A percentile compares a stretch with the other conserved stretches of the same genome.
Evolutionary conservation across 2,888 invertebrate genomes (phyloP).

Genomic region (Campopleginae sp.): DNA sequence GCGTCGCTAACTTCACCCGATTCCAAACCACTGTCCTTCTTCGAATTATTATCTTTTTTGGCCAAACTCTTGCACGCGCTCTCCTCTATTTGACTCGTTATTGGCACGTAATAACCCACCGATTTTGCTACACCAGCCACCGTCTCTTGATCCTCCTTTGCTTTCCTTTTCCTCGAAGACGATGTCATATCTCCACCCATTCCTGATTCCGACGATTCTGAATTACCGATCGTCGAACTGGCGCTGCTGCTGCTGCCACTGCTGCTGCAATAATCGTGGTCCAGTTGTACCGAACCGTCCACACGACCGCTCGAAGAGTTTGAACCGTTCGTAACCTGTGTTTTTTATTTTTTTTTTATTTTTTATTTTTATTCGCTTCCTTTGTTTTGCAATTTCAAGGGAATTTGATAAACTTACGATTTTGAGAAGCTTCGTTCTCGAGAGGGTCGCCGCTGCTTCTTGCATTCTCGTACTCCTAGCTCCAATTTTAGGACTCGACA

Average conservation of each 20-base stretch:
- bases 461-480: slow-evolving; percentile 80
- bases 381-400: neutral
- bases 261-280: slow-evolving; percentile 87
- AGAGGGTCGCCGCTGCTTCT: slow-evolving; percentile 80
- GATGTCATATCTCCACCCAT: slow-evolving; percentile 51
- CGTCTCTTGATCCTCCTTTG: slow-evolving; percentile 13
- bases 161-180: neutral
- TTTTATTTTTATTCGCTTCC: neutral
- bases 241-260: slow-evolving; percentile 44
- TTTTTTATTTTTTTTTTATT: slow-evolving; percentile 12
- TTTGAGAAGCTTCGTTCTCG: slow-evolving; percentile 81
- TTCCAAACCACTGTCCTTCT: slow-evolving; percentile 83
- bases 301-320: slow-evolving; percentile 65
- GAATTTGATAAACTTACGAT: slow-evolving; percentile 74
- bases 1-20: slow-evolving; percentile 83
- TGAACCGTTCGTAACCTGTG: slow-evolving; percentile 69
- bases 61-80: slow-evolving; percentile 20
- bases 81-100: slow-evolving; percentile 60
- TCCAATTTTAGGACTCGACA: slow-evolving; percentile 79
- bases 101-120: slow-evolving; percentile 57
- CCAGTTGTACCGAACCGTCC: slow-evolving; percentile 84
- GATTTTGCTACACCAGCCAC: slow-evolving; percentile 46
- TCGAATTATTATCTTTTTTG: slow-evolving; percentile 75
- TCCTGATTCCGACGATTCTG: slow-evolving; percentile 71
- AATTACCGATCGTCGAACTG: slow-evolving; percentile 69